Conservation (phyloP, 2,113 vertebrate species). For the Megaleporinus macrocephalus region DNA sequence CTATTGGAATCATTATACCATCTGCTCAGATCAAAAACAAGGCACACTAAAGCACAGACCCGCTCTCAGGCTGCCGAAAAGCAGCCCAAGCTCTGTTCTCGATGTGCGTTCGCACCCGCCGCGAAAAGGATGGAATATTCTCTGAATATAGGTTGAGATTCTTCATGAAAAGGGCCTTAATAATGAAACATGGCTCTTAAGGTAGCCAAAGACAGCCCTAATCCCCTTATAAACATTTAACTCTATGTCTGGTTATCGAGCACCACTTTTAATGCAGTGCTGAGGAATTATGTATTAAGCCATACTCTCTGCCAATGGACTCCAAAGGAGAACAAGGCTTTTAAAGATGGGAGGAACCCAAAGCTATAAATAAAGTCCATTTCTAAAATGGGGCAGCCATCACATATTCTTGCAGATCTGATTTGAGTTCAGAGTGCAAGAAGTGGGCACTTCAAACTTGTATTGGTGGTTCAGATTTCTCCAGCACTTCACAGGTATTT, state of each 20-base stretch:
- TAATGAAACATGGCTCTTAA: slow-evolving; percentile 74
- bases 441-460: neutral
- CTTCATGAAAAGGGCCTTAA: slow-evolving; percentile 62
- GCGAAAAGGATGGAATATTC: slow-evolving; percentile 46
- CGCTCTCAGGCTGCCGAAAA: neutral
- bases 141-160: slow-evolving; percentile 55
- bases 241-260: slow-evolving; percentile 70
- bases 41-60: neutral
- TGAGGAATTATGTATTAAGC: slow-evolving; percentile 68
- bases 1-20: too few relatives aligned
- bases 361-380: slow-evolving; percentile 47
- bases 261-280: slow-evolving; percentile 66
- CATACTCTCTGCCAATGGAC: slow-evolving; percentile 54
- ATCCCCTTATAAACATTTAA: slow-evolving; percentile 75
- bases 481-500: neutral
- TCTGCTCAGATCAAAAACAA: too few relatives aligned
- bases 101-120: slow-evolving; percentile 10
- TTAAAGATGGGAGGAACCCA: slow-evolving; percentile 47
- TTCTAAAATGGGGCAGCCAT: slow-evolving; percentile 28
- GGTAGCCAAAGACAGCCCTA: slow-evolving; percentile 60
- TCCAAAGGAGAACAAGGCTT: slow-evolving; percentile 59
- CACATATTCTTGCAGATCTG: slow-evolving; percentile 24
- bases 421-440: slow-evolving; percentile 19
- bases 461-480: neutral
- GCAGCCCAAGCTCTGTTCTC: neutral